These are phyloP conservation scores for Corapipo altera DNA, from an alignment of 2,113 vertebrate genomes.

Conservation along the genomic window DNA sequence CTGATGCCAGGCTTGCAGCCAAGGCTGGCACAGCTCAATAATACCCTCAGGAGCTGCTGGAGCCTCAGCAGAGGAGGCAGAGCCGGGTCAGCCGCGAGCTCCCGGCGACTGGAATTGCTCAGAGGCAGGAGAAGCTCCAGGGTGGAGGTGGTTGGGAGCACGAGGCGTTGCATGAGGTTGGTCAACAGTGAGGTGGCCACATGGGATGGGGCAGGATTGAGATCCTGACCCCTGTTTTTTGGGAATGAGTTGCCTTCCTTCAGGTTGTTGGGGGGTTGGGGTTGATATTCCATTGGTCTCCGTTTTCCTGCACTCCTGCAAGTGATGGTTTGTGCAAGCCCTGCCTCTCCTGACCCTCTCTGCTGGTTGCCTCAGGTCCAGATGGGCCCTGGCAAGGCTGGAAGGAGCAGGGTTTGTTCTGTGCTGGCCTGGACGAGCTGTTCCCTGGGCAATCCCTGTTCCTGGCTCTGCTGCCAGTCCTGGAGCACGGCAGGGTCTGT, in stretches of 20 bases:
- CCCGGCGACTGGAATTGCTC: fast-evolving
- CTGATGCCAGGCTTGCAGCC: background rate
- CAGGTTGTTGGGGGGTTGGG: background rate
- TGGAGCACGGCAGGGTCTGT: background rate
- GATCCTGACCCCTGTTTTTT: background rate
- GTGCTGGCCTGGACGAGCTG: background rate
- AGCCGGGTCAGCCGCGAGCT: background rate
- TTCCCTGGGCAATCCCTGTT: background rate
- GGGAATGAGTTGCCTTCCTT: background rate
- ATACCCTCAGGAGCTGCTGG: background rate
- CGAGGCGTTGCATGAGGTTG: background rate
- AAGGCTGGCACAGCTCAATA: background rate
- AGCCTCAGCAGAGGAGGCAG: background rate
- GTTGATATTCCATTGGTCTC: background rate
- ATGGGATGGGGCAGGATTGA: background rate
- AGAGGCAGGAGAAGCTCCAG: background rate
- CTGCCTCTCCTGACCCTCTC: background rate
- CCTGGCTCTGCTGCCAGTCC: background rate
- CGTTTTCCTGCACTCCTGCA: background rate
- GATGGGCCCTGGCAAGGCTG: background rate
- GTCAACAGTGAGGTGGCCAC: background rate
- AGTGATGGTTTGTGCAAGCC: background rate
- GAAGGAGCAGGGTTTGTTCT: background rate
- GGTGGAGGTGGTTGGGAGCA: background rate
- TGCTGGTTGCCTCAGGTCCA: background rate